These are phyloP conservation scores for Amphiura filiformis DNA, from an alignment of 35 echinoderm and acorn worm species.

Conservation along the genomic window DNA sequence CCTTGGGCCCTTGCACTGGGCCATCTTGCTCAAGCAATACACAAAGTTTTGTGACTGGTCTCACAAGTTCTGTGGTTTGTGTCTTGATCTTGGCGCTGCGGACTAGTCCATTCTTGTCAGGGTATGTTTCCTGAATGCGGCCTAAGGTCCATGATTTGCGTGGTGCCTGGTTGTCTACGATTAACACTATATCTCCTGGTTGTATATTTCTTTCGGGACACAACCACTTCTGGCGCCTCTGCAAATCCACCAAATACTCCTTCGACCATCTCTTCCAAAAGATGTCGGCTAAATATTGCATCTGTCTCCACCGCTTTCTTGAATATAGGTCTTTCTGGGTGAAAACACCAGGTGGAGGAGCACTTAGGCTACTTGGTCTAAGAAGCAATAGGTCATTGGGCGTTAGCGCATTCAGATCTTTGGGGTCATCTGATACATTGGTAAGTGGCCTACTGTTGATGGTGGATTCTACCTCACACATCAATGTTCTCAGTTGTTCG, in stretches of 20 bases:
- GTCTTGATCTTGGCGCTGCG: slow-evolving; percentile 26
- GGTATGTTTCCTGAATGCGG: slow-evolving; percentile 24
- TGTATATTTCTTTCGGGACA: slow-evolving; percentile 20
- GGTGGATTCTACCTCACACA: slow-evolving; percentile 37
- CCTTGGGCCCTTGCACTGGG: too few species aligned
- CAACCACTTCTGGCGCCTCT: slow-evolving; percentile 54
- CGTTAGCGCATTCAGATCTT: slow-evolving; percentile 47
- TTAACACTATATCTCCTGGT: slow-evolving; percentile 30
- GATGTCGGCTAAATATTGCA: slow-evolving; percentile 67
- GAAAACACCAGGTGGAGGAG: slow-evolving; percentile 15
- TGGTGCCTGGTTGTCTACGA: slow-evolving; percentile 26
- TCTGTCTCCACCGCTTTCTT: slow-evolving; percentile 51
- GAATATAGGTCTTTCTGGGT: slow-evolving; percentile 52
- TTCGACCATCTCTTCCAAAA: slow-evolving; percentile 68
- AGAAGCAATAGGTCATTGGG: slow-evolving; percentile 52
- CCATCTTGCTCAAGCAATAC: background rate
- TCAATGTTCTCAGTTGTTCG: slow-evolving; percentile 52
- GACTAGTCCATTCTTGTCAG: slow-evolving; percentile 19
- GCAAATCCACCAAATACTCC: slow-evolving; percentile 50
- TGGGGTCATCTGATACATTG: slow-evolving; percentile 54
- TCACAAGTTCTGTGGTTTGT: background rate
- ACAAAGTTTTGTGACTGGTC: slow-evolving; percentile 28
- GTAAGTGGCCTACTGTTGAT: slow-evolving; percentile 56
- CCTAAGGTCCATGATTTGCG: slow-evolving; percentile 24
- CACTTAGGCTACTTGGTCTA: background rate